These are phyloP conservation scores for Melitaea athalia DNA, from an alignment of 2,888 invertebrate species.

Conservation along the genomic window DNA sequence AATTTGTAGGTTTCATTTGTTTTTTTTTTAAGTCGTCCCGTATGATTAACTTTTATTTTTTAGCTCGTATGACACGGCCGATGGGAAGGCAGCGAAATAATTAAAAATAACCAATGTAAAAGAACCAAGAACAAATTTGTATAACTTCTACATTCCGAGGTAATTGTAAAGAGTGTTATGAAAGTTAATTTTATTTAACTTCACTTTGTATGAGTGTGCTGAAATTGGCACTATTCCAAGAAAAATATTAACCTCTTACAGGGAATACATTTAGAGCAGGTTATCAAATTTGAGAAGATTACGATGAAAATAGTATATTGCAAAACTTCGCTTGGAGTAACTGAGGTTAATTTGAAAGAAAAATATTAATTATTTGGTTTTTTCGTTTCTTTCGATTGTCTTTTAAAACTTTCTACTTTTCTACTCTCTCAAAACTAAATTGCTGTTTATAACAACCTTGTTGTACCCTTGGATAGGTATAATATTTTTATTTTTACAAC, in stretches of 20 bases:
- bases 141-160: conserved; percentile 30
- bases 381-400: conserved; percentile 15
- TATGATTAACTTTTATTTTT: conserved; percentile 24
- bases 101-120: conserved; percentile 29
- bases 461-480: too few species aligned
- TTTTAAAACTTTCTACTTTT: too few species aligned
- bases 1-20: neutral
- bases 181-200: conserved; percentile 39
- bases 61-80: conserved; percentile 19
- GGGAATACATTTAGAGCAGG: conserved; percentile 29
- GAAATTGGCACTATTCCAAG: conserved; percentile 37
- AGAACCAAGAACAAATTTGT: conserved; percentile 31
- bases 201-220: conserved; percentile 30
- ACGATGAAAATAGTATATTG: conserved; percentile 33
- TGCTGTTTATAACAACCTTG: too few species aligned
- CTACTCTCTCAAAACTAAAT: too few species aligned
- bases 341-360: conserved; percentile 21
- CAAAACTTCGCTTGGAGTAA: conserved; percentile 15
- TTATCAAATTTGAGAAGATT: conserved; percentile 35
- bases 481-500: too few species aligned
- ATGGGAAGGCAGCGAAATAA: conserved; percentile 24
- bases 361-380: conserved; percentile 22
- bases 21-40: conserved; percentile 9
- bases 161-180: conserved; percentile 37
- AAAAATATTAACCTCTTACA: conserved; percentile 36